These are phyloP conservation scores for Heteromyza rotundicornis DNA, from an alignment of 2,888 invertebrate genomes.

Conservation along the genomic window DNA sequence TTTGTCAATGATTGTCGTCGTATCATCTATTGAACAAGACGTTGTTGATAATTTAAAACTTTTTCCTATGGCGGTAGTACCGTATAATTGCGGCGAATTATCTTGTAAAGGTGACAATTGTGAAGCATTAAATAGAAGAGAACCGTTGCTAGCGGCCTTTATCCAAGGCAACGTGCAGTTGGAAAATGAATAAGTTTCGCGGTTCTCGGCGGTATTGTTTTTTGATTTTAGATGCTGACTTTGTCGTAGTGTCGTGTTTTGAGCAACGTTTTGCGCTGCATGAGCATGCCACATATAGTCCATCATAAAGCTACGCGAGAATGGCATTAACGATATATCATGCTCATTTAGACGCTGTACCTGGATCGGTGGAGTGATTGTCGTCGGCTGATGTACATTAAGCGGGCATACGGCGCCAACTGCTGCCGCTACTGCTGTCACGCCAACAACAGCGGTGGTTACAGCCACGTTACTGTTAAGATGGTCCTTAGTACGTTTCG, in stretches of 20 bases:
- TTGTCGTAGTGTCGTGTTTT: too few species aligned
- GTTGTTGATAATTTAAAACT: too few species aligned
- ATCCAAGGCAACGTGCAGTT: conserved; percentile 74
- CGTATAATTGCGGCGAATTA: conserved; percentile 12
- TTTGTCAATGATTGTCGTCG: conserved; percentile 15
- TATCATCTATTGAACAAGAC: too few species aligned
- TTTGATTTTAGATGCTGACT: conserved; percentile 34
- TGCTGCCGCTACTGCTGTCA: conserved; percentile 39
- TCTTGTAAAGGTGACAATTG: conserved; percentile 27
- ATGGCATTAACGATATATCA: conserved; percentile 62
- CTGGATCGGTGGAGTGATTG: conserved; percentile 28
- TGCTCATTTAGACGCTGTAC: conserved; percentile 39
- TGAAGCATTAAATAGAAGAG: background rate
- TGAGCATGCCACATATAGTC: conserved; percentile 83
- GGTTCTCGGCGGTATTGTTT: conserved; percentile 22
- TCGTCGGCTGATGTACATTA: conserved; percentile 36
- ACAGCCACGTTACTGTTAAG: background rate
- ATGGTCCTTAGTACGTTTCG: conserved; percentile 19
- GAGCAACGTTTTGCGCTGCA: conserved; percentile 40
- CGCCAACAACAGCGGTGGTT: conserved; percentile 21
- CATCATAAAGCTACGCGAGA: conserved; percentile 74
- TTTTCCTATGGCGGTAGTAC: background rate
- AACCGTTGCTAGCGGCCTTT: conserved; percentile 58
- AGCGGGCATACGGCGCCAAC: conserved; percentile 43
- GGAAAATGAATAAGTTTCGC: conserved; percentile 67